Conservation (phyloP, 1,140 invertebrate species). For the Pogonomyrmex californicus region DNA sequence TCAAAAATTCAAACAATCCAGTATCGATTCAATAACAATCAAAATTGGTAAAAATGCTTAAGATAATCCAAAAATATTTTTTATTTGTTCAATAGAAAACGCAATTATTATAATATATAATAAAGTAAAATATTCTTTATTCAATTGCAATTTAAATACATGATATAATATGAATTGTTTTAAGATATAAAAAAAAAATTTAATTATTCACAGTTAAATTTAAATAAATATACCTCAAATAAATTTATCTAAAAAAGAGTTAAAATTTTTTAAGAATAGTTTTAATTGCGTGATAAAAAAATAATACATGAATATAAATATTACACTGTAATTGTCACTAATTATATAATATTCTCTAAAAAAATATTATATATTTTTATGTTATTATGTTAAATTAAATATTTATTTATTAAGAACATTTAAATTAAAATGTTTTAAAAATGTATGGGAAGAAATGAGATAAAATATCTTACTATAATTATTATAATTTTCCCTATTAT, state of each 20-base stretch:
- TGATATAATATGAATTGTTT: neutral
- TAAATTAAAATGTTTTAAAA: neutral
- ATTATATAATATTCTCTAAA: neutral
- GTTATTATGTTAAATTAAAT: neutral
- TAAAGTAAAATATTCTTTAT: neutral
- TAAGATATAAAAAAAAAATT: neutral
- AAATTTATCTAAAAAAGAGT: too few relatives aligned
- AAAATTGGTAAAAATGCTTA: conserved; percentile 6
- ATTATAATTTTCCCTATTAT: neutral
- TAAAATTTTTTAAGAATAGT: neutral
- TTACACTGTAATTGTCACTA: neutral
- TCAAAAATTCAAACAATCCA: conserved; percentile 35
- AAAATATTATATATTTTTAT: neutral
- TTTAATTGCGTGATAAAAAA: neutral
- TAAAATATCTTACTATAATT: neutral
- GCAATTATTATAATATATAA: neutral
- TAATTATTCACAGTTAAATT: neutral
- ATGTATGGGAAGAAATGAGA: neutral
- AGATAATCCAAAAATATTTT: neutral
- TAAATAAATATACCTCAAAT: neutral
- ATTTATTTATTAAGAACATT: neutral
- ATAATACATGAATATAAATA: neutral
- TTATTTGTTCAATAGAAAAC: conserved; percentile 15
- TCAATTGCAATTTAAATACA: neutral
- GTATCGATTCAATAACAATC: neutral